Evolutionary conservation across 2,797 vertebrate species (phyloP).

Genomic region (Podarcis lilfordi): DNA sequence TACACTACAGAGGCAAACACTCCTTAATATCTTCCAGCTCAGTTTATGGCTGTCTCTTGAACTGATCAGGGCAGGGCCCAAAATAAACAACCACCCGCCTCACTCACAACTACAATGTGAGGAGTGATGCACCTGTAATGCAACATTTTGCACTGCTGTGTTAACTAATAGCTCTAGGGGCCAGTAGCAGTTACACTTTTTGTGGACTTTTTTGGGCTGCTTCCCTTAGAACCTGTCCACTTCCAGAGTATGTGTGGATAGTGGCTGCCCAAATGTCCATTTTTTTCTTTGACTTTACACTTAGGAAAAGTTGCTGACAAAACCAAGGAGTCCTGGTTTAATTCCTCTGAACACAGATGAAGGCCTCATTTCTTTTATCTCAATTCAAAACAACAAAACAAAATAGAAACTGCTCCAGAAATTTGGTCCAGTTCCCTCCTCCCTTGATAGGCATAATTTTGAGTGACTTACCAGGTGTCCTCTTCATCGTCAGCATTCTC

Average conservation of each 20-base stretch:
- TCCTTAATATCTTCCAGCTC: neutral
- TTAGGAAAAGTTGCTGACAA: neutral
- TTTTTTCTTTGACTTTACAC: neutral
- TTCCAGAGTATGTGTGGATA: neutral
- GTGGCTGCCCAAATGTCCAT: neutral
- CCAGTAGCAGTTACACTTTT: neutral
- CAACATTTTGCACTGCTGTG: neutral
- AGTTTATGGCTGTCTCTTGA: neutral
- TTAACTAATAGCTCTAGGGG: neutral
- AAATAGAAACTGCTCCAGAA: conserved; percentile 1
- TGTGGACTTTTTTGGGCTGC: neutral
- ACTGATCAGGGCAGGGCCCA: neutral
- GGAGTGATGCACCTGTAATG: neutral
- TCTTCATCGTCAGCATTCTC: conserved; percentile 82
- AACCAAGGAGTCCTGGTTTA: neutral
- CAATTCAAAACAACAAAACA: neutral
- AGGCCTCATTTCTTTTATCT: neutral
- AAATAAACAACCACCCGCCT: neutral
- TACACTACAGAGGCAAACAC: neutral
- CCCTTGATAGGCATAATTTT: neutral
- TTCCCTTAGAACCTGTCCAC: neutral
- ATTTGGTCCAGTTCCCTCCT: neutral
- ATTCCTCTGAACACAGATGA: neutral
- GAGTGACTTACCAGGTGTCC: conserved; percentile 87
- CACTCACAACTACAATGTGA: neutral